Conservation (phyloP, 2,113 vertebrate genomes). For the Heptranchias perlo region DNA sequence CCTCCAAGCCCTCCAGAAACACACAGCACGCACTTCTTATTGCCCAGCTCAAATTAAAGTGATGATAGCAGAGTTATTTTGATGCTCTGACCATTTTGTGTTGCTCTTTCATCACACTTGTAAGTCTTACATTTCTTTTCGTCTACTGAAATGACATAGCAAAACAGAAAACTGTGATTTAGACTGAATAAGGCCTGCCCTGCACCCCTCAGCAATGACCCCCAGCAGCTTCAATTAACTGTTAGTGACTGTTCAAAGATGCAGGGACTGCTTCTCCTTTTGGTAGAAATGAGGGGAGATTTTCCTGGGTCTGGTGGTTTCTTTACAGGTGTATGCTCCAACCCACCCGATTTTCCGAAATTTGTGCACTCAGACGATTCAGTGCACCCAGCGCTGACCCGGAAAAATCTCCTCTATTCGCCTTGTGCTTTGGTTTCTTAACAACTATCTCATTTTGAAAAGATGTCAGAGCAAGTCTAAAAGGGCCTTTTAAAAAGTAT, state of each 20-base stretch:
- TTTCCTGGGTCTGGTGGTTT: neutral
- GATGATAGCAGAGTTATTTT: slow-evolving; percentile 53
- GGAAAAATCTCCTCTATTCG: neutral
- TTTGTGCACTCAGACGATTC: neutral
- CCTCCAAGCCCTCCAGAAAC: slow-evolving; percentile 39
- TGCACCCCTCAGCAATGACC: neutral
- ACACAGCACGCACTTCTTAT: slow-evolving; percentile 49
- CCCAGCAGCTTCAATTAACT: neutral
- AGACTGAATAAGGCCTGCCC: neutral
- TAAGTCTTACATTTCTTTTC: slow-evolving; percentile 43
- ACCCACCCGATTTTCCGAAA: neutral
- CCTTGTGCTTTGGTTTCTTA: neutral
- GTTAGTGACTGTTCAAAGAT: neutral
- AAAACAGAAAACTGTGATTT: slow-evolving; percentile 1
- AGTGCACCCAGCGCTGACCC: neutral
- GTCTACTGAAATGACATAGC: neutral
- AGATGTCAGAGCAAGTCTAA: neutral
- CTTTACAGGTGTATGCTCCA: no score
- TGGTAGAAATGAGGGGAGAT: neutral
- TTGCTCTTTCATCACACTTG: slow-evolving; percentile 45
- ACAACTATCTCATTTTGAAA: neutral
- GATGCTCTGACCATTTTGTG: slow-evolving; percentile 46
- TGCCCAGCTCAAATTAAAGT: slow-evolving; percentile 52
- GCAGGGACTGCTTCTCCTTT: neutral
- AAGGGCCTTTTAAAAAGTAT: neutral